Percentiles rank a stretch among this genome's conserved stretches.
These are phyloP conservation scores for Serilophus lunatus DNA, from an alignment of 2,113 vertebrate species.

Conservation along the genomic window DNA sequence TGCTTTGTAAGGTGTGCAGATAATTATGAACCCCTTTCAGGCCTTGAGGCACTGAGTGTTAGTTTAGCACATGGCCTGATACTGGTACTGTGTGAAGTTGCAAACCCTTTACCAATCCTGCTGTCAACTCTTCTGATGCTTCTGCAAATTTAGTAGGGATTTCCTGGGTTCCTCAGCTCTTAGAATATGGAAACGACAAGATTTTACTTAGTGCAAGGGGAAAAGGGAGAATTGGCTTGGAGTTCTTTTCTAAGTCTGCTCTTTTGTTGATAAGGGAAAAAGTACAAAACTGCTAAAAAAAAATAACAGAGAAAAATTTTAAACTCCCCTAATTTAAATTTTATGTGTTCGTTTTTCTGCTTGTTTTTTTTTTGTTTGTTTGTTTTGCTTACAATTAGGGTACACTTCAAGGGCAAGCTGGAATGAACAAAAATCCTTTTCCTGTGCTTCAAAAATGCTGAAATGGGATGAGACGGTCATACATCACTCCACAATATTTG, in stretches of 20 bases:
- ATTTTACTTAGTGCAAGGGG: neutral
- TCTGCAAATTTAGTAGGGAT: neutral
- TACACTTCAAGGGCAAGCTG: neutral
- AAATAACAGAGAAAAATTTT: neutral
- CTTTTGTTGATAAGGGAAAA: neutral
- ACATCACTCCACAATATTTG: neutral
- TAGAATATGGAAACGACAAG: neutral
- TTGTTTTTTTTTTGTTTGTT: neutral
- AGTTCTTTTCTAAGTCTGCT: neutral
- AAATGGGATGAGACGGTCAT: neutral
- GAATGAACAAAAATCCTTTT: neutral
- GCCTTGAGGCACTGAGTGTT: neutral
- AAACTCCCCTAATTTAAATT: neutral
- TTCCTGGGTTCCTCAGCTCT: neutral
- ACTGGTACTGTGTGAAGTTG: neutral
- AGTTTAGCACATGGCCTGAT: neutral
- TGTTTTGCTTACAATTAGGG: neutral
- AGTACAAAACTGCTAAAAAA: neutral
- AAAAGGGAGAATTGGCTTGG: neutral
- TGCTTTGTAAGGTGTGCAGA: neutral
- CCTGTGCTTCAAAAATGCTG: neutral
- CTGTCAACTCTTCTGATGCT: neutral
- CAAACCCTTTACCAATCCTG: neutral
- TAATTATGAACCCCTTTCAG: neutral
- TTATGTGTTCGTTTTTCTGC: neutral